phyloP scores from a whole-genome alignment of 2,797 vertebrate species.

The Falco novaeseelandiae region DNA sequence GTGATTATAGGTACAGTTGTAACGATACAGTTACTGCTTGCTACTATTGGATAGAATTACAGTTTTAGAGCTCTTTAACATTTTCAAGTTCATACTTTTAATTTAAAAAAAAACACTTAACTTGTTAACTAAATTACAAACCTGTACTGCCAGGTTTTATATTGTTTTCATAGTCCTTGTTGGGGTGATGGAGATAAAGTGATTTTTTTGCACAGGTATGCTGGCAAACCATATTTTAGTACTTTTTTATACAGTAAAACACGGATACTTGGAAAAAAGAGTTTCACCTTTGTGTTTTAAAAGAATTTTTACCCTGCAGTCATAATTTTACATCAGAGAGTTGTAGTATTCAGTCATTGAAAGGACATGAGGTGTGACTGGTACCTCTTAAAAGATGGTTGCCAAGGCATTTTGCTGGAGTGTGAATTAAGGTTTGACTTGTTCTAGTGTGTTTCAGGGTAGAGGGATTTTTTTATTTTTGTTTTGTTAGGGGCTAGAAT shows the following conservation, averaged over 20 bases:
- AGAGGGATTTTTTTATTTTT: background rate
- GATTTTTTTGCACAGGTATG: background rate
- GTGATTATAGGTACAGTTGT: background rate
- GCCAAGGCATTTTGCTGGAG: background rate
- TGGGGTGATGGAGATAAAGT: background rate
- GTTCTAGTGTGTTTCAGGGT: background rate
- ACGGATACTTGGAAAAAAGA: background rate
- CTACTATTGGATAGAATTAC: background rate
- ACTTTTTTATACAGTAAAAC: background rate
- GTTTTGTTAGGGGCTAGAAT: background rate
- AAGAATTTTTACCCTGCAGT: background rate
- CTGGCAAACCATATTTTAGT: background rate
- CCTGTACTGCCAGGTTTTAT: background rate
- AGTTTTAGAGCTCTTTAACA: background rate
- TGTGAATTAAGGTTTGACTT: background rate
- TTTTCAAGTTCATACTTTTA: background rate
- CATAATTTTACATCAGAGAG: background rate
- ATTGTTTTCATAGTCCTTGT: background rate
- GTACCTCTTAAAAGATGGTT: background rate
- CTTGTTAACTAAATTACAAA: background rate
- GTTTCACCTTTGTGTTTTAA: background rate
- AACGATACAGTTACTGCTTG: background rate
- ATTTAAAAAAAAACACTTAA: background rate
- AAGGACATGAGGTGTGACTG: background rate
- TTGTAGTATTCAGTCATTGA: background rate